A percentile compares a stretch with the other conserved stretches of the same genome.
Evolutionary conservation across 2,888 invertebrate genomes (phyloP).

Genomic region (Platycheirus rosarum): DNA sequence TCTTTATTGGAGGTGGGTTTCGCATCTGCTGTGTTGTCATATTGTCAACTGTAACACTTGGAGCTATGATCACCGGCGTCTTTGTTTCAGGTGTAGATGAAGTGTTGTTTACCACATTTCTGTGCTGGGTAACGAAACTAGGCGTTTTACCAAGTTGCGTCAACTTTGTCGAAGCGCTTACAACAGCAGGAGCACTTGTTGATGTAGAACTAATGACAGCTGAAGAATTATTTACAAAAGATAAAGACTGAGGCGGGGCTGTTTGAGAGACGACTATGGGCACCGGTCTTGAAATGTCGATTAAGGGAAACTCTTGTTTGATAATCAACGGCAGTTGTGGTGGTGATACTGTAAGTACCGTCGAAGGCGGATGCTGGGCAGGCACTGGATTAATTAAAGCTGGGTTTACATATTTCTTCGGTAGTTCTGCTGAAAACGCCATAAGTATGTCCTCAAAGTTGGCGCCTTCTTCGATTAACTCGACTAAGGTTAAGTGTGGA

Average conservation of each 20-base stretch:
- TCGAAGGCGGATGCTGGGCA: slow-evolving; percentile 73
- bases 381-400: slow-evolving; percentile 85
- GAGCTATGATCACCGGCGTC: slow-evolving; percentile 36
- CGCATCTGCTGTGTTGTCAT: slow-evolving; percentile 75
- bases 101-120: slow-evolving; percentile 32
- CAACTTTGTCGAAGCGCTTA: slow-evolving; percentile 40
- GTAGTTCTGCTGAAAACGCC: slow-evolving; percentile 87
- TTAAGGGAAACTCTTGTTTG: slow-evolving; percentile 61
- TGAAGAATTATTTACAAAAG: slow-evolving; percentile 59
- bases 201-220: slow-evolving; percentile 51
- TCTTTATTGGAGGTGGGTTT: slow-evolving; percentile 80
- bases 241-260: slow-evolving; percentile 18
- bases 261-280: slow-evolving; percentile 42
- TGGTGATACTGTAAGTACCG: slow-evolving; percentile 18
- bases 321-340: slow-evolving; percentile 58
- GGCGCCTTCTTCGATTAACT: slow-evolving; percentile 91
- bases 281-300: slow-evolving; percentile 48
- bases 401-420: slow-evolving; percentile 88
- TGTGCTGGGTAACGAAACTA: slow-evolving; percentile 53
- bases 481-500: slow-evolving; percentile 86
- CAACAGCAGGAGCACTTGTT: slow-evolving; percentile 47
- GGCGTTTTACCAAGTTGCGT: slow-evolving; percentile 29
- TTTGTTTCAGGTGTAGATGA: slow-evolving; percentile 29
- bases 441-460: slow-evolving; percentile 90
- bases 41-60: slow-evolving; percentile 23